Evolutionary conservation across 2,113 vertebrate genomes (phyloP), one percentile per base, ranked within the genome.

Genomic region (Apodemus speciosus): DNA sequence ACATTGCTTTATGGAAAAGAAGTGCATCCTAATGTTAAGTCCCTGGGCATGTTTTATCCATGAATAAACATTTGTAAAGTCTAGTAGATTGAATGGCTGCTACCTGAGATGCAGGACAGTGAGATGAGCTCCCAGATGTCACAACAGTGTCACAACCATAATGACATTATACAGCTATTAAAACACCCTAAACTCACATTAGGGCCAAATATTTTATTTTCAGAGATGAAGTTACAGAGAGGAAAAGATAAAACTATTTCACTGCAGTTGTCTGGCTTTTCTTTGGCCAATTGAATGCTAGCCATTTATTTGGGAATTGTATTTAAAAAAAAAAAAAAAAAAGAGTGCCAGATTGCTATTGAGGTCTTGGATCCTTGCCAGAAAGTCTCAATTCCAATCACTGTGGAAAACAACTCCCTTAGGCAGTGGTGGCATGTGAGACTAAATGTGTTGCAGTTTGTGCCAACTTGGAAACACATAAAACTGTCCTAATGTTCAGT

Each of bases 321-420:
- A 88, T 97, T 97, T 97, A 32, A 89, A 71, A 96, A 96, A 76
- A 96, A 96, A 96, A 76, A 96, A 96, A 94, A 97, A 92, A 88
- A 51, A 89, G 84, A 93, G 71, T 75, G 6, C 90, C 79, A 97
- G 95, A 95, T 91, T 95, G 95, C 80, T 96, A 38, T 66, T 97
- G 95, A 95, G 77, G 93, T 95, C 88, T 91, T 97, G 88, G 10
- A 0, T 81, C 90, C 73, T 96, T 87, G 89, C 96, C 94, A 95
- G 88, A 62, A 95, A 97, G 88, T 95, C 90, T 96, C 95, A 95
- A 69, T 97, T 97, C 97, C 73, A 85, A 84, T 76, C 80, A 94
- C 71, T 69, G 86, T 89, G 9, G 96, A 91, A 97, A 97, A 97
- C 90, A 94, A 80, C 92, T 95, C 94, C 96, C 97, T 96, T 90